Percentiles rank a stretch among this genome's conserved stretches.
Conservation (phyloP, 2,888 invertebrate genomes). For the Cataglyphis rosenhaueri region DNA sequence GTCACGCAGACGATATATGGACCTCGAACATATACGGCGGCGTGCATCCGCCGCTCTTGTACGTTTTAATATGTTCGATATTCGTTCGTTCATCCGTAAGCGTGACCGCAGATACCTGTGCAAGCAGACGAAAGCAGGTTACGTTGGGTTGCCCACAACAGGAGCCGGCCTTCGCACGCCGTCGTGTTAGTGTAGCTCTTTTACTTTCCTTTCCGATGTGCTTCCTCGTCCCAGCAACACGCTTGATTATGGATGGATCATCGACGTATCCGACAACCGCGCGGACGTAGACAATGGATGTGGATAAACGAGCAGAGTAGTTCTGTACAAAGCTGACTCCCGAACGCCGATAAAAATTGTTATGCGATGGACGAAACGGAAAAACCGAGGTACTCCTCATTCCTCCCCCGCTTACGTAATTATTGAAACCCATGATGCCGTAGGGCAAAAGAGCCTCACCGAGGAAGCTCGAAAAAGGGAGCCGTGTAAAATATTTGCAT, state of each 20-base stretch:
- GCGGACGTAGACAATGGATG: slow-evolving; percentile 59
- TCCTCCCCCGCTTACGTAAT: slow-evolving; percentile 18
- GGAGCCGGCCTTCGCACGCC: slow-evolving; percentile 69
- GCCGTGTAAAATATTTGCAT: slow-evolving; percentile 44
- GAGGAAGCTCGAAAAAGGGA: slow-evolving; percentile 23
- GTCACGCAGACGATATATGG: slow-evolving; percentile 32
- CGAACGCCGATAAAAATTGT: slow-evolving; percentile 51
- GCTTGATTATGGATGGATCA: slow-evolving; percentile 59
- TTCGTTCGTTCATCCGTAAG: slow-evolving; percentile 45
- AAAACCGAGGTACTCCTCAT: not conserved
- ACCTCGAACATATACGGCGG: not conserved
- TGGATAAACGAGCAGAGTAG: slow-evolving; percentile 21
- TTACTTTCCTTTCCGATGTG: slow-evolving; percentile 5
- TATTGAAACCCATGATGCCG: slow-evolving; percentile 24
- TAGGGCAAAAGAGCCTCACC: not conserved
- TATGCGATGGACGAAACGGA: not conserved
- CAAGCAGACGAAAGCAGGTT: slow-evolving; percentile 47
- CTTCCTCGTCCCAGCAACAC: slow-evolving; percentile 64
- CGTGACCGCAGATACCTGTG: slow-evolving; percentile 65
- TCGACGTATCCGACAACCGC: slow-evolving; percentile 24
- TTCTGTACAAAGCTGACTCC: slow-evolving; percentile 8
- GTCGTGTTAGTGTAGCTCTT: slow-evolving; percentile 59
- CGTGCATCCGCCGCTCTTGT: slow-evolving; percentile 53
- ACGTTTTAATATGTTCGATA: slow-evolving; percentile 51
- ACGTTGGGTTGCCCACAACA: slow-evolving; percentile 58